Evolutionary conservation across 2,113 vertebrate species (phyloP).

Genomic region (Gymnorhina tibicen): DNA sequence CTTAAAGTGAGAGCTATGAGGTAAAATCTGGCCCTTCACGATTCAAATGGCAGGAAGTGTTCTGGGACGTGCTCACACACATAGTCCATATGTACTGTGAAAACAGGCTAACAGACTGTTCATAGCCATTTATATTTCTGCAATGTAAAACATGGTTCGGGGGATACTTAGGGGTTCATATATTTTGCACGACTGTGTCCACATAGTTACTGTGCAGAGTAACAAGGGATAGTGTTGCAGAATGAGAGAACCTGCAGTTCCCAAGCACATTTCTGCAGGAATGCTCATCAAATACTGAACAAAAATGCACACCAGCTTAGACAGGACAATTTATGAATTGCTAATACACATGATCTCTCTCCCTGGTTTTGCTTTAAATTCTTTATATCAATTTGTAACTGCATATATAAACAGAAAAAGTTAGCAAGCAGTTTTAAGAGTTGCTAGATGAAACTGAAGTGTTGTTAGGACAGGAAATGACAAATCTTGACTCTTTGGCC

Average conservation of each 20-base stretch:
- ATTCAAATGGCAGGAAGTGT: background rate
- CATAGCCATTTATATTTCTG: background rate
- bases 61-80: slow-evolving; percentile 16
- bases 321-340: background rate
- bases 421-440: background rate
- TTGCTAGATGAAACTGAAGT: background rate
- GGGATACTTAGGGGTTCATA: background rate
- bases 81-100: background rate
- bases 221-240: background rate
- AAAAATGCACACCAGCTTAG: background rate
- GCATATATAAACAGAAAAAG: background rate
- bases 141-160: background rate
- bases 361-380: background rate
- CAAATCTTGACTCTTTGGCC: background rate
- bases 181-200: background rate
- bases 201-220: background rate
- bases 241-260: background rate
- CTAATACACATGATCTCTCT: background rate
- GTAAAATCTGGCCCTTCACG: slow-evolving; percentile 3
- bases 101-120: slow-evolving; percentile 13
- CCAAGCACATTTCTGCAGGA: background rate
- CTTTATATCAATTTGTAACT: background rate
- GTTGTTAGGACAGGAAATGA: slow-evolving; percentile 8
- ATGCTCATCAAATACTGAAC: background rate
- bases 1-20: slow-evolving; percentile 9